These are phyloP conservation scores for Platygyra sinensis DNA, from an alignment of 64 coral and sea anemone species.

Conservation along the genomic window DNA sequence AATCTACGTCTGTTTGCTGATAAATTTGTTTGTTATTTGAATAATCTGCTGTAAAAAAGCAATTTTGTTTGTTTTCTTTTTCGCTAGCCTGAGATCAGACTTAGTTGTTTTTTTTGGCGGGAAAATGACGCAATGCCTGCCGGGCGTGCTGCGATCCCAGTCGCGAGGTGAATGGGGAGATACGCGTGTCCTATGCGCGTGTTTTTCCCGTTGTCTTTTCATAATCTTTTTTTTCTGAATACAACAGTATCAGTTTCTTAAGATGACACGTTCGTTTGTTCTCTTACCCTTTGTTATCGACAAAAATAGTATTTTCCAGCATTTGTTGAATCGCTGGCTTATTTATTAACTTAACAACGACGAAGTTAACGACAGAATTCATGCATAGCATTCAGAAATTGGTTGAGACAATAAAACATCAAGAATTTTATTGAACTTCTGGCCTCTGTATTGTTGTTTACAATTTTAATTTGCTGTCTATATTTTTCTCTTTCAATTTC, in stretches of 20 bases:
- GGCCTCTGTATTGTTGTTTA: background rate
- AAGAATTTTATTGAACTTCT: slow-evolving; percentile 19
- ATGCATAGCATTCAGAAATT: slow-evolving; percentile 16
- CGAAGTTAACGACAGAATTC: slow-evolving; percentile 21
- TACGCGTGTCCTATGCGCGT: too few relatives aligned
- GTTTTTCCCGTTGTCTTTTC: background rate
- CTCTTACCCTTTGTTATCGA: background rate
- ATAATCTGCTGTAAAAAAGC: background rate
- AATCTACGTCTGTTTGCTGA: too few relatives aligned
- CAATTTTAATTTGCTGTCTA: background rate
- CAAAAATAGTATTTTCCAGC: slow-evolving; percentile 32
- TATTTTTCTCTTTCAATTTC: background rate
- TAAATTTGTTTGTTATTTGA: too few relatives aligned
- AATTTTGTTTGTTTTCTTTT: slow-evolving; percentile 5
- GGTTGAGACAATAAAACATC: slow-evolving; percentile 6
- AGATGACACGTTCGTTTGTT: background rate
- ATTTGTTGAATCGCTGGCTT: slow-evolving; percentile 21
- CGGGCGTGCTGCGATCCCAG: too few relatives aligned
- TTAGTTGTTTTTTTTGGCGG: too few relatives aligned
- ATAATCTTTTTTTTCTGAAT: background rate
- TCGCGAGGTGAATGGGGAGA: too few relatives aligned
- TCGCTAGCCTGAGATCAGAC: background rate
- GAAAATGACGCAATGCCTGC: too few relatives aligned
- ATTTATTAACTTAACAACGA: slow-evolving; percentile 47
- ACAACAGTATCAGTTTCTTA: background rate